Evolutionary conservation across 2,113 vertebrate genomes (phyloP).

Genomic region (Alosa alosa): DNA sequence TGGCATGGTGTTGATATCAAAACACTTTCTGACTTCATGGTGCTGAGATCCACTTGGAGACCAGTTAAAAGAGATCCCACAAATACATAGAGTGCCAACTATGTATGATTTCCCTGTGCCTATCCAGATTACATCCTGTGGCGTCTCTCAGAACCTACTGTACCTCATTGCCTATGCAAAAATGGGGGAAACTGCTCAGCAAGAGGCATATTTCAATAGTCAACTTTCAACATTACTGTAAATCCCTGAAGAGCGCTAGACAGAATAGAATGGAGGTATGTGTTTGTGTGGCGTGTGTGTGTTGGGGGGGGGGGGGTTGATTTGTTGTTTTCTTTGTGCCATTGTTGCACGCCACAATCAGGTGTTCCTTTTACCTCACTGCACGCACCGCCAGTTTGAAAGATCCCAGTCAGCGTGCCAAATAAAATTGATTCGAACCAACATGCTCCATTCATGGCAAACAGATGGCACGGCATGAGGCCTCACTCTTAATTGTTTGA

Average conservation of each 20-base stretch:
- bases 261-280: background rate
- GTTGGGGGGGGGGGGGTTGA: background rate
- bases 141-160: background rate
- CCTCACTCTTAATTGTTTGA: slow-evolving; percentile 23
- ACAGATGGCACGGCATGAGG: background rate
- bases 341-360: no score
- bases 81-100: background rate
- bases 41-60: background rate
- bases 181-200: background rate
- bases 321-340: no score
- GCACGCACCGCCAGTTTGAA: background rate
- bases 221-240: background rate
- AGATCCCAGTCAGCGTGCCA: background rate
- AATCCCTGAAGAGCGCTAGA: background rate
- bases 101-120: background rate
- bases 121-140: no score
- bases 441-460: slow-evolving; percentile 26
- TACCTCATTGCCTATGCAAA: background rate
- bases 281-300: background rate
- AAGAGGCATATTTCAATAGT: background rate
- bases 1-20: no score
- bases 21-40: no score
- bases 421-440: slow-evolving; percentile 19
- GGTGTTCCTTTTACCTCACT: background rate
- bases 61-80: background rate